These are phyloP conservation scores for Oligia latruncula DNA, from an alignment of 2,888 invertebrate genomes.

Conservation along the genomic window DNA sequence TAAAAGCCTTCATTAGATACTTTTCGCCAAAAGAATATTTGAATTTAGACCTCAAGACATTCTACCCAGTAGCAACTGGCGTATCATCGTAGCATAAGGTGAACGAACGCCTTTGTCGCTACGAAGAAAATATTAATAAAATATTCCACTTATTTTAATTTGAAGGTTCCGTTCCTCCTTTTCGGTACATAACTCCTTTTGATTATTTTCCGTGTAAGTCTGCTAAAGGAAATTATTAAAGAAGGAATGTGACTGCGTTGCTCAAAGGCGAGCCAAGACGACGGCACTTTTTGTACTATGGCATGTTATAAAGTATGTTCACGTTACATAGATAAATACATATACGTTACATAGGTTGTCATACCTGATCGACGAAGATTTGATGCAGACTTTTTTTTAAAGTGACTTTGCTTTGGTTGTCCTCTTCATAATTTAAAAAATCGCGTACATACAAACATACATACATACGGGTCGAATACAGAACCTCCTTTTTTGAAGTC, in stretches of 20 bases:
- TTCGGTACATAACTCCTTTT: conserved; percentile 46
- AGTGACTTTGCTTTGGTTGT: not conserved
- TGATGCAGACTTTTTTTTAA: not conserved
- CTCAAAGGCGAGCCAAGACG: conserved; percentile 40
- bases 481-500: too few relatives aligned
- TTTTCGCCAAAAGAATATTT: not conserved
- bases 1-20: not conserved
- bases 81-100: not conserved
- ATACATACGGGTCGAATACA: too few relatives aligned
- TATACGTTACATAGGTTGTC: not conserved
- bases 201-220: conserved; percentile 43
- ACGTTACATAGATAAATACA: not conserved
- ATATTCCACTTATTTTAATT: conserved; percentile 49
- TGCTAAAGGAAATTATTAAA: conserved; percentile 55
- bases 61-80: not conserved
- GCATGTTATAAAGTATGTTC: conserved; percentile 33
- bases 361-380: not conserved
- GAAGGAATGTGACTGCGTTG: conserved; percentile 31
- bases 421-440: not conserved
- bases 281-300: conserved; percentile 37
- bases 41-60: not conserved
- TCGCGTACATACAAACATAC: too few relatives aligned
- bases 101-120: not conserved
- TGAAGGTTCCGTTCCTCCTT: conserved; percentile 18
- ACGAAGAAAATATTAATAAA: conserved; percentile 22